Base-by-base conservation (phyloP, 64 coral and sea anemone genomes). In the Actinia equina region DNA sequence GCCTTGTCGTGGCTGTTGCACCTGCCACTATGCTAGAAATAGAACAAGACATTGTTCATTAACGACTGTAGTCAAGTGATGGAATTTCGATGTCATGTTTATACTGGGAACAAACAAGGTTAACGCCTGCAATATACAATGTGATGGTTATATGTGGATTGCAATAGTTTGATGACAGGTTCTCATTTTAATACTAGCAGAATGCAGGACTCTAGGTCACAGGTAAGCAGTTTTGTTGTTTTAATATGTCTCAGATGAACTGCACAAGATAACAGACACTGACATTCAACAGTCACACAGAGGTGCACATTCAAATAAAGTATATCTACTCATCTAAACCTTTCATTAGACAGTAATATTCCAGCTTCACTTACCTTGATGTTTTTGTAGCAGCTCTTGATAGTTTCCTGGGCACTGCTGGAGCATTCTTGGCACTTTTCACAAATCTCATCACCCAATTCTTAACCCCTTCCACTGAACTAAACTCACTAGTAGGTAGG, bases 401-500 rank as follows among this genome's bases (percentile, higher is more conserved):
- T 11, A 90, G 88, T 82, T 82, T 95, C 83, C 86, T 99, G 1
- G 90, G 88, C 23, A 95, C 77, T 13, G 91, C 85, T 23, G 95
- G 91, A 59, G 93, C 90, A 77, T 95, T 93, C 93, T 95, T 99
- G 54, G 88, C 79, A 78, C 97, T 95, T 71, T 88, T 99, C n/a
- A 99, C 58, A 84, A 95, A 95, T 23, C 97, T 87, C 62, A 71
- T 59, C 2, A 99, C 93, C 97, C 97, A 99, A 83, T 95, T 99
- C 81, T 46, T 99, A 14, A 99, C 93, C 25, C 97, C 93, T 17
- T 99, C 97, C 43, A 95, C 55, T 43, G 93, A 99, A 45, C 89
- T 58, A 64, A 95, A 91, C 82, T 95, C 93, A 70, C 93, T 95
- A 18, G 88, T 86, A 0, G 97, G 97, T 43, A 99, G 77, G 16